Base-by-base conservation (phyloP, 2,797 vertebrate genomes). In the Lophotriccus pileatus region DNA sequence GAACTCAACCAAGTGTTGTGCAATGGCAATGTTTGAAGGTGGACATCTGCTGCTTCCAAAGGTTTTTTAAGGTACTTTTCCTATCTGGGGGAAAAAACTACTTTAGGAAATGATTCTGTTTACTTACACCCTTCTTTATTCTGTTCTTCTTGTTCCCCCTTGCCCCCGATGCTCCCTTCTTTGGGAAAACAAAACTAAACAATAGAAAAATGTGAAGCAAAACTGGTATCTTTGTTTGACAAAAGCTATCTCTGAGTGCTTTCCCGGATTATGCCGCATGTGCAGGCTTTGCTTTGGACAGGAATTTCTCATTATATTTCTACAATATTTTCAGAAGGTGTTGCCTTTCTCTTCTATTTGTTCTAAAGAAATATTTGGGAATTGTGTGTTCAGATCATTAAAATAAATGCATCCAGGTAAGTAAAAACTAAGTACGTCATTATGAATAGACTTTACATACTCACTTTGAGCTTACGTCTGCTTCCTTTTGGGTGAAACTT, bases 1-100 rank as follows among this genome's bases (percentile, higher is more conserved):
- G 6, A 43, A 0, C 0, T 21, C 1, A 52, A 52, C 17, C 12
- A 17, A 0, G 6, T 27, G 7, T 14, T n/a, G 6, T 55, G 8
- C 0, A 6, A 2, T 9, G 8, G 1, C 0, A 9, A 0, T 15
- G 5, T 39, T 46, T 62, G 25, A 25, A 49, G 20, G 36, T 32
- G 8, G 6, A 4, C 0, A 0, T 72, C 5, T 18, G 0, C 4
- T 6, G 0, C 1, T 3, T 56, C 14, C 0, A 10, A 37, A 44
- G 39, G 23, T 3, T 56, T 60, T 62, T 70, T 24, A 10, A 4
- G 3, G 2, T 80, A 2, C 0, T 0, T 56, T 73, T 80, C 14
- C 77, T 43, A 13, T 8, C 12, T 22, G 20, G 8, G 15, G 23
- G 18, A 24, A 64, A 49, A 28, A 53, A 7, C 16, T 76, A 23